Percentiles rank a stretch among this genome's conserved stretches.
phyloP scores from a whole-genome alignment of 35 echinoderm and acorn worm genomes.

The Acanthaster planci region DNA sequence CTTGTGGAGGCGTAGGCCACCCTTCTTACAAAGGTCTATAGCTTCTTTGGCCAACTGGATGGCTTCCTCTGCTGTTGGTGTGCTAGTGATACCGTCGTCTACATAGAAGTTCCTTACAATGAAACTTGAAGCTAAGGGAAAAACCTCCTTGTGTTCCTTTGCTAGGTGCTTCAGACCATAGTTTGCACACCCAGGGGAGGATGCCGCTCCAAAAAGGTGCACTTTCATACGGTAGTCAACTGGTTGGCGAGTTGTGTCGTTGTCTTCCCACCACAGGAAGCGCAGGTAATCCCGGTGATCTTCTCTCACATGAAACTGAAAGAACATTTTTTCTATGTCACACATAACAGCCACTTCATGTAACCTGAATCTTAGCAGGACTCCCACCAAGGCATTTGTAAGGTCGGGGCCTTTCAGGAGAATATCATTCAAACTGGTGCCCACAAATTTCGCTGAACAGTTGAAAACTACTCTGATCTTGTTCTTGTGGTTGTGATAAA shows the following conservation, averaged over 20 bases:
- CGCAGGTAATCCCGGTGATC: conserved; percentile 70
- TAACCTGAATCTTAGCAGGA: conserved; percentile 60
- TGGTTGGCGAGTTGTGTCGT: conserved; percentile 14
- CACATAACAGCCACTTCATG: conserved; percentile 67
- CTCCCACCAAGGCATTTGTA: conserved; percentile 59
- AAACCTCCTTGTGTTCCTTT: conserved; percentile 37
- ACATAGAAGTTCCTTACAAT: conserved; percentile 76
- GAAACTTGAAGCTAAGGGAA: conserved; percentile 49
- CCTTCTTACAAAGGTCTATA: conserved; percentile 46
- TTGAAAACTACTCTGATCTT: conserved; percentile 68
- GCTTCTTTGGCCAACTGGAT: conserved; percentile 46
- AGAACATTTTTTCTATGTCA: conserved; percentile 76
- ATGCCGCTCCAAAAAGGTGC: conserved; percentile 67
- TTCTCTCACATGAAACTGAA: conserved; percentile 46
- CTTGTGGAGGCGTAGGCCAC: conserved; percentile 46
- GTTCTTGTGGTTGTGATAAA: conserved; percentile 73
- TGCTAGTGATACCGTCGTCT: conserved; percentile 63
- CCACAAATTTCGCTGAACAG: conserved; percentile 49
- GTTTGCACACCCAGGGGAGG: conserved; percentile 72
- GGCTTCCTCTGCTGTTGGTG: conserved; percentile 42
- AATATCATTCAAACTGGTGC: conserved; percentile 54
- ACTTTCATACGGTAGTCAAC: conserved; percentile 50
- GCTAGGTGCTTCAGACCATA: conserved; percentile 70
- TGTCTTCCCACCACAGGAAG: conserved; percentile 76
- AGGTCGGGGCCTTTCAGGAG: conserved; percentile 71